Evolutionary conservation across 2,797 vertebrate genomes (phyloP).

Genomic region (Peromyscus eremicus): DNA sequence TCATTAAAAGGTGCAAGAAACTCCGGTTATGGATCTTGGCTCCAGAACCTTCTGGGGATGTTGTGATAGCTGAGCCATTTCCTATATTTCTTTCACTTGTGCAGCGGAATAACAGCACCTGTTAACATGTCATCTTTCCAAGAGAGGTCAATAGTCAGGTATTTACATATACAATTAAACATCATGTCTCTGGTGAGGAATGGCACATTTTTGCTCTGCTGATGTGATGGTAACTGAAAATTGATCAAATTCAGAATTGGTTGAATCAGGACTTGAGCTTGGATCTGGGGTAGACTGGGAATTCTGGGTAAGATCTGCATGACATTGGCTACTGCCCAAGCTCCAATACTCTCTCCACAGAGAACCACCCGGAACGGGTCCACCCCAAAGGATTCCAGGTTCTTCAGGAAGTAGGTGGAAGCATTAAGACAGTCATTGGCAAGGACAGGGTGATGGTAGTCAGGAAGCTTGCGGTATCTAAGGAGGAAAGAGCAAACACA

Average conservation of each 20-base stretch:
- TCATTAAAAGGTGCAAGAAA: constrained; percentile 81
- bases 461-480: constrained; percentile 89
- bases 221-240: not conserved
- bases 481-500: not conserved
- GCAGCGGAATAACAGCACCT: not conserved
- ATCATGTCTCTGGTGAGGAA: not conserved
- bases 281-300: not conserved
- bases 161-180: not conserved
- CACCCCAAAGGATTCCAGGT: constrained; percentile 23
- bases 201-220: not conserved
- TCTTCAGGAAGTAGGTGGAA: constrained; percentile 68
- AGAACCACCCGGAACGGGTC: no score
- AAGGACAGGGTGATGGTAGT: constrained; percentile 85
- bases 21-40: not conserved
- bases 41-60: constrained; percentile 77
- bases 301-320: no score
- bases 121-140: not conserved
- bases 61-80: constrained; percentile 56
- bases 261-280: not conserved
- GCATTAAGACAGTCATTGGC: constrained; percentile 37
- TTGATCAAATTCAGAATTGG: fast-evolving
- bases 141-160: not conserved
- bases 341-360: no score
- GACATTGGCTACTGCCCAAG: no score
- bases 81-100: constrained; percentile 76